Evolutionary conservation across 2,888 invertebrate species (phyloP).

Genomic region (Drosophila antonietae): DNA sequence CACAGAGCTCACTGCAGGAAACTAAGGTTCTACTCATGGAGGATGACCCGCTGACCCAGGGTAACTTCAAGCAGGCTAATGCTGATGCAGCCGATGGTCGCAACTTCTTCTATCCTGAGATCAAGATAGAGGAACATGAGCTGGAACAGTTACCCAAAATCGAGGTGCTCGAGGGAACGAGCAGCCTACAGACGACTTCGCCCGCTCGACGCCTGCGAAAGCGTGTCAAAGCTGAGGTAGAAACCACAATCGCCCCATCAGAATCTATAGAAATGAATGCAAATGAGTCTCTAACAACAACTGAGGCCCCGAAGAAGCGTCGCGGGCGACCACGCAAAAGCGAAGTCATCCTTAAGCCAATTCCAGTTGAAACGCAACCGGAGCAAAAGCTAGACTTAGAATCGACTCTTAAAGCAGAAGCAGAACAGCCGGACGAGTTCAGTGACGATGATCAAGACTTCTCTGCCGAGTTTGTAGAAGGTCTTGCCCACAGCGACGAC

Average conservation of each 20-base stretch:
- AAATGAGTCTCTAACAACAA: not conserved
- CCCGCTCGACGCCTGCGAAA: slow-evolving; percentile 53
- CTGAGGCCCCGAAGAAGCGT: slow-evolving; percentile 52
- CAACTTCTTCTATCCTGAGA: slow-evolving; percentile 73
- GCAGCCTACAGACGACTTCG: slow-evolving; percentile 25
- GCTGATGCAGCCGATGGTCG: slow-evolving; percentile 33
- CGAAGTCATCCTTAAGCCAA: slow-evolving; percentile 47
- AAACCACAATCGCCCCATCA: not conserved
- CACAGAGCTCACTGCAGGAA: slow-evolving; percentile 64
- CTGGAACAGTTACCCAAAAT: slow-evolving; percentile 80
- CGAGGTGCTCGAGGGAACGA: slow-evolving; percentile 73
- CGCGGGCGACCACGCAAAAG: slow-evolving; percentile 79
- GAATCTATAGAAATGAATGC: not conserved
- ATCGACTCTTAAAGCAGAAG: slow-evolving; percentile 40
- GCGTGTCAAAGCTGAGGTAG: slow-evolving; percentile 59
- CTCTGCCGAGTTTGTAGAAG: slow-evolving; percentile 43
- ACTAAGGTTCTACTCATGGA: slow-evolving; percentile 63
- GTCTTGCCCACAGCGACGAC: slow-evolving; percentile 46
- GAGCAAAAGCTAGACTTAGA: slow-evolving; percentile 32
- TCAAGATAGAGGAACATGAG: slow-evolving; percentile 81
- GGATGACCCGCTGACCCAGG: slow-evolving; percentile 70
- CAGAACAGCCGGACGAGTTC: slow-evolving; percentile 33
- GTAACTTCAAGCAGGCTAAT: slow-evolving; percentile 51
- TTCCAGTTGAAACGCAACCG: slow-evolving; percentile 1
- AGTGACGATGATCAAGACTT: slow-evolving; percentile 54